Base-by-base conservation (phyloP, 2,888 invertebrate genomes). In the Melinaea menophilus region DNA sequence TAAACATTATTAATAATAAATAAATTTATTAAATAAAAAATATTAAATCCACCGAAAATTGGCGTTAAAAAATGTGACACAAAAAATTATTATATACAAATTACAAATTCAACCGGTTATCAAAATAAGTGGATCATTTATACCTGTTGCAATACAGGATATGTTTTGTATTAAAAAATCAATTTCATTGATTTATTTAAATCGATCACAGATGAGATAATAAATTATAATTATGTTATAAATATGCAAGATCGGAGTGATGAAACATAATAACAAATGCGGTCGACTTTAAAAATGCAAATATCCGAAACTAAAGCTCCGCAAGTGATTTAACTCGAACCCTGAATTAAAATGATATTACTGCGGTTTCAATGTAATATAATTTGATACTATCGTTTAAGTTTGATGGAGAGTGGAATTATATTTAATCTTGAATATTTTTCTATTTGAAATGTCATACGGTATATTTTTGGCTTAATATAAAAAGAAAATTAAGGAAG, bases 151-250 rank as follows among this genome's bases (percentile, higher is more conserved):
- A 51, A 51, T 51, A 51, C 51, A 51, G 51, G 51, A 51, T 51
- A 51, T 7, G 11, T 51, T 51, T 51, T 2, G 51, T 51, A 51
- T 51, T 11, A 3, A 51, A 51, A 51, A 31, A 9, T 51, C 51
- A 51, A 31, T 31, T 31, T 22, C 5, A 51, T 31, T 31, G 75
- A 77, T 76, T 77, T 77, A 80, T 79, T 81, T 77, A 81, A 81
- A 82, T 78, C 80, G 76, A 78, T 81, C 81, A 80, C 81, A 80
- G 86, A 81, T 79, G 75, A 76, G 72, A 63, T 75, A 78, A 87
- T 88, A 87, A 87, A 87, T 88, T 80, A 86, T 76, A 75, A 74
- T 83, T 75, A 85, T 87, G 84, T 85, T 87, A 87, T 87, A 78
- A 86, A 85, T 85, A 51, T 51, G 51, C 22, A 51, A 51, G 51